These are phyloP conservation scores for Amniataba percoides DNA, from an alignment of 2,797 vertebrate genomes.

Conservation along the genomic window DNA sequence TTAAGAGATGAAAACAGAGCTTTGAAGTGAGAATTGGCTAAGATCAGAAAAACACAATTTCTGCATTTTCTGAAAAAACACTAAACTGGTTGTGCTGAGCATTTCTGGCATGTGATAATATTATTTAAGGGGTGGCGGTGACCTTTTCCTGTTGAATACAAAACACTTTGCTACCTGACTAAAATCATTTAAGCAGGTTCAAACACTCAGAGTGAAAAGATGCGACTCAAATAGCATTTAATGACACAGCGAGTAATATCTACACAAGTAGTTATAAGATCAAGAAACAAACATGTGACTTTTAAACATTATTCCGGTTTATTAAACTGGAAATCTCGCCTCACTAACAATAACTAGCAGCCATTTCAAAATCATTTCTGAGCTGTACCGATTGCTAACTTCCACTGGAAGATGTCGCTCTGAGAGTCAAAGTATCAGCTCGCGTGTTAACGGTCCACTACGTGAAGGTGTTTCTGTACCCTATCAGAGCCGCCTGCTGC, in stretches of 20 bases:
- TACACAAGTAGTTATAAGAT: not conserved
- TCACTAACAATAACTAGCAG: not conserved
- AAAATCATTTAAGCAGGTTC: not conserved
- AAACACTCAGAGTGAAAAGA: not conserved
- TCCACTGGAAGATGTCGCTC: not conserved
- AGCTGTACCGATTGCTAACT: too few species aligned
- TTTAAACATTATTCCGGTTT: not conserved
- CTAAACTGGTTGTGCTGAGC: not conserved
- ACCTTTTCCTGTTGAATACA: not conserved
- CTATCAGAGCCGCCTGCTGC: not conserved
- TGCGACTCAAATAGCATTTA: not conserved
- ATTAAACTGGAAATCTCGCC: not conserved
- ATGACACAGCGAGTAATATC: too few species aligned
- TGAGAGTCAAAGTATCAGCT: not conserved
- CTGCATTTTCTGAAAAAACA: too few species aligned
- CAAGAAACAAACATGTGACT: not conserved
- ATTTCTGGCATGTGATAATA: too few species aligned
- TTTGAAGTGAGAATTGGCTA: too few species aligned
- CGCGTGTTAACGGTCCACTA: not conserved
- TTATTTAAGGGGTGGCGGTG: too few species aligned
- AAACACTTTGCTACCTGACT: not conserved
- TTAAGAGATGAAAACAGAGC: not conserved
- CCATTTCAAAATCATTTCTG: not conserved
- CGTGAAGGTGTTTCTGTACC: constrained; percentile 40
- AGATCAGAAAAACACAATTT: too few species aligned